Evolutionary conservation across 2,113 vertebrate genomes (phyloP), one percentile per base, ranked within the genome.

Genomic region (Neolamprologus devosi): DNA sequence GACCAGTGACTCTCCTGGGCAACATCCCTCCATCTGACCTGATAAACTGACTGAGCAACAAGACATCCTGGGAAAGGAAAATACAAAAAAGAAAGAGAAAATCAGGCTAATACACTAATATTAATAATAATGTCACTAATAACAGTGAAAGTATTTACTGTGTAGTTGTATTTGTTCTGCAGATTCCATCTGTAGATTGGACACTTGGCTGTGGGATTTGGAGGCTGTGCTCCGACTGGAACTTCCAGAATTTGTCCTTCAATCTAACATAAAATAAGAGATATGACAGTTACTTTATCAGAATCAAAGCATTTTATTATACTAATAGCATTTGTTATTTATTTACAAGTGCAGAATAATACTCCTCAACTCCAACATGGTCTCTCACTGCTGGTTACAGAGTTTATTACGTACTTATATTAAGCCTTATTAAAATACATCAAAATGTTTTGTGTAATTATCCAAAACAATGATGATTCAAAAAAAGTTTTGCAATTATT

Each of bases 121-220:
- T 37, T 42, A 19, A 40, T 40, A 10, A 30, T n/a, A 35, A 49
- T 12, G 35, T 82, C 3, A 17, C 9, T 30, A 11, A 37, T 4
- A 65, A 21, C 9, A 19, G 30, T 47, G 14, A n/a, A 28, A 3
- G 6, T 51, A 96, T 97, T 97, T 94, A 99, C 99, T 89, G 97
- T 97, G 68, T 99, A 99, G 91, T 87, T 68, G 0, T 99, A 99
- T 89, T 98, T 99, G 92, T 99, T 94, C 90, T 99, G 99, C 87
- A 99, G 96, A 93, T 99, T 98, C 99, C 99, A 99, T 63, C 96
- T 96, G 93, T 99, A 99, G 94, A 99, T 99, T 3, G 99, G 99
- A 89, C 99, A 99, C 81, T 97, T 97, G 26, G 98, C 98, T 82
- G 95, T 87, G 2, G 98, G 98, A 88, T 99, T 99, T 53, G 98